These are phyloP conservation scores for Oncorhynchus keta DNA, from an alignment of 2,113 vertebrate genomes.

Conservation along the genomic window DNA sequence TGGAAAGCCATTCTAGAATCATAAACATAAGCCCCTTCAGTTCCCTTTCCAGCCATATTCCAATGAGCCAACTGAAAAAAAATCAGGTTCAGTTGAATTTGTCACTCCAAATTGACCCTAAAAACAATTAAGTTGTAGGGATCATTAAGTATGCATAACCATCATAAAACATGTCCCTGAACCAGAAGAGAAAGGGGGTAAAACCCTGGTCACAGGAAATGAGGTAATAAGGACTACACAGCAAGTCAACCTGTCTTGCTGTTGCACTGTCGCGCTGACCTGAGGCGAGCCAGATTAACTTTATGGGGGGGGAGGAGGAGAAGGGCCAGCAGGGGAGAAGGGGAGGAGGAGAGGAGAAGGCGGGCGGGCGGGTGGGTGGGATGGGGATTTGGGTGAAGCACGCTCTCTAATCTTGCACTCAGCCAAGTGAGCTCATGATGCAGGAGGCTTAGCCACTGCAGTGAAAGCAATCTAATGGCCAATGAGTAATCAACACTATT, in stretches of 20 bases:
- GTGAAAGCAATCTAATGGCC: conserved; percentile 82
- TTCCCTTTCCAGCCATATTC: conserved; percentile 50
- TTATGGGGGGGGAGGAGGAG: conserved; percentile 42
- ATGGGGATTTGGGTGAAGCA: conserved; percentile 73
- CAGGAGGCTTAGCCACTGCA: conserved; percentile 73
- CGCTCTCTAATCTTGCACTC: conserved; percentile 76
- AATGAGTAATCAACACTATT: conserved; percentile 85
- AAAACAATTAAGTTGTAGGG: conserved; percentile 78
- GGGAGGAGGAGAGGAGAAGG: conserved; percentile 43
- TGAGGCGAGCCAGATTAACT: conserved; percentile 72
- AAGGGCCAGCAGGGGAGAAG: conserved; percentile 38
- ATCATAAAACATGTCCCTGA: conserved; percentile 74
- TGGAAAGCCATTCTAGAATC: conserved; percentile 49
- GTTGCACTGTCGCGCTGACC: conserved; percentile 60
- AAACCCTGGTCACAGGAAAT: conserved; percentile 77
- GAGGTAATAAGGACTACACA: conserved; percentile 76
- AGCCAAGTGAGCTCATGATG: conserved; percentile 80
- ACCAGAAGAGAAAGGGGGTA: conserved; percentile 63
- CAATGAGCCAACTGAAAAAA: conserved; percentile 63
- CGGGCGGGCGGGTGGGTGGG: conserved; percentile 47
- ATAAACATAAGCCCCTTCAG: conserved; percentile 50
- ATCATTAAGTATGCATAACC: conserved; percentile 73
- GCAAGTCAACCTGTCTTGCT: conserved; percentile 72
- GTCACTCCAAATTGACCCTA: conserved; percentile 76
- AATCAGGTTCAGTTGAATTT: conserved; percentile 73